phyloP scores from a whole-genome alignment of 2,797 vertebrate species.

The Lutra lutra region DNA sequence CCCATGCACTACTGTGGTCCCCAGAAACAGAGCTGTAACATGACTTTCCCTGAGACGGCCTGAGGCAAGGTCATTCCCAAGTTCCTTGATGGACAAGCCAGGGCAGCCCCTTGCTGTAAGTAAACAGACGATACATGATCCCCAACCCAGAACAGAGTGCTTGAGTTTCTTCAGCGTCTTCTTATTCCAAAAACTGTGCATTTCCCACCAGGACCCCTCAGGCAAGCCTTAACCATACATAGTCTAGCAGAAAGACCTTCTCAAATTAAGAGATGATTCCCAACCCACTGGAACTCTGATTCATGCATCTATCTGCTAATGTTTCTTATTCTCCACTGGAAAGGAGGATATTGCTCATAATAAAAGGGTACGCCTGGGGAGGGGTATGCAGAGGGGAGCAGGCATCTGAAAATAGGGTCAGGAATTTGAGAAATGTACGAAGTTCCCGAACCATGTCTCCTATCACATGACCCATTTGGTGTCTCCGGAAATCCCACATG shows the following conservation, averaged over 20 bases:
- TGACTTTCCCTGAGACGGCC: not conserved
- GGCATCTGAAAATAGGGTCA: slow-evolving; percentile 76
- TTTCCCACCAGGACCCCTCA: slow-evolving; percentile 23
- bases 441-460: slow-evolving; percentile 74
- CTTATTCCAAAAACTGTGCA: not conserved
- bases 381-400: slow-evolving; percentile 67
- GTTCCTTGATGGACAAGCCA: not conserved
- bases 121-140: not conserved
- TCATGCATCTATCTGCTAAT: slow-evolving; percentile 30
- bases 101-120: not conserved
- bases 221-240: not conserved
- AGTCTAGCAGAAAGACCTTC: slow-evolving; percentile 30
- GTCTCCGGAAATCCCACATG: slow-evolving; percentile 78
- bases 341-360: slow-evolving; percentile 55
- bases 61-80: not conserved
- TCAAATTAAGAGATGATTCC: slow-evolving; percentile 39
- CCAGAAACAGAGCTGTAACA: not conserved
- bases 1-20: not conserved
- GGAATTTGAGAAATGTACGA: slow-evolving; percentile 75
- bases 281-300: slow-evolving; percentile 54
- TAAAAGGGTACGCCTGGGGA: slow-evolving; percentile 18
- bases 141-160: not conserved
- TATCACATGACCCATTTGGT: slow-evolving; percentile 70
- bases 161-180: not conserved
- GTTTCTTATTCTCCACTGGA: slow-evolving; percentile 34